A percentile compares a stretch with the other conserved stretches of the same genome.
These are phyloP conservation scores for Odontesthes bonariensis DNA, from an alignment of 2,113 vertebrate species.

Conservation along the genomic window DNA sequence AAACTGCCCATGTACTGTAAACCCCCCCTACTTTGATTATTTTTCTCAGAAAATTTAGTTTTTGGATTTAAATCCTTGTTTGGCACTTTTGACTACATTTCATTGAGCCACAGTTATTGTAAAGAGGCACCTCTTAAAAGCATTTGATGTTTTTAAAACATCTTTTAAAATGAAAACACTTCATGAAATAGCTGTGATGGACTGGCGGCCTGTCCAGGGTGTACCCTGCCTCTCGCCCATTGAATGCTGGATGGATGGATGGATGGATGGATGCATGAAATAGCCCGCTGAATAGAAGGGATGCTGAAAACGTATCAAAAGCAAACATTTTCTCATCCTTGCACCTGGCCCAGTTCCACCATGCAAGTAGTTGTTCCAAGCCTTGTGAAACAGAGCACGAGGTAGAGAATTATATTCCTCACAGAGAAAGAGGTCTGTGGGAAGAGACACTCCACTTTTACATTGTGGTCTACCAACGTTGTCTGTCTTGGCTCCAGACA, in stretches of 20 bases:
- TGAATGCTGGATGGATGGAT: no score
- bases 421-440: conserved; percentile 49
- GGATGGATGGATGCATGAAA: no score
- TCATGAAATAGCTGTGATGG: background rate
- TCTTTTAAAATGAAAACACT: background rate
- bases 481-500: conserved; percentile 75
- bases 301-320: conserved; percentile 5
- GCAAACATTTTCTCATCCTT: conserved; percentile 13
- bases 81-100: background rate
- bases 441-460: conserved; percentile 66
- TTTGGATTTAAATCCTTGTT: background rate
- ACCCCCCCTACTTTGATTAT: no score
- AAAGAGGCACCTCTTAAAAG: background rate
- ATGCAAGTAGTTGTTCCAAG: conserved; percentile 14
- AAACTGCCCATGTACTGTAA: background rate
- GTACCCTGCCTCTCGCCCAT: no score
- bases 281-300: background rate
- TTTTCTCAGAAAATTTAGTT: background rate
- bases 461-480: conserved; percentile 60
- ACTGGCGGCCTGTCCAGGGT: no score
- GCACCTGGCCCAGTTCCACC: conserved; percentile 1
- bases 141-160: no score
- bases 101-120: background rate
- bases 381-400: conserved; percentile 13
- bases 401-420: conserved; percentile 41